A percentile compares a stretch with the other conserved stretches of the same genome.
Conservation (phyloP, 2,113 vertebrate genomes). For the Myiozetetes cayanensis region DNA sequence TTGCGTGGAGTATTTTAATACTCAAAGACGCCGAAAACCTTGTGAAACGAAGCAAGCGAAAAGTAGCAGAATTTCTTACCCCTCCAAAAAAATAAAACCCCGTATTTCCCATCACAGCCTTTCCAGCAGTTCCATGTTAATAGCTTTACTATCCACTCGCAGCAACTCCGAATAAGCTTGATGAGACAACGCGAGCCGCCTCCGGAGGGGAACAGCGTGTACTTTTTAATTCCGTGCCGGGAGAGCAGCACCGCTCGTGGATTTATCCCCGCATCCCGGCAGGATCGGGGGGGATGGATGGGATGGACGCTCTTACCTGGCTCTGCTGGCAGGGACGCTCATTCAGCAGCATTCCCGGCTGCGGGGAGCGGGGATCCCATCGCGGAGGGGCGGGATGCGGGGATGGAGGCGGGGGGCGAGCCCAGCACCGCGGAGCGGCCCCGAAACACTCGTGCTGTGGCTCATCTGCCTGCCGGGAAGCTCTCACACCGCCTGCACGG, state of each 20-base stretch:
- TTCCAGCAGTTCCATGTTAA: slow-evolving; percentile 73
- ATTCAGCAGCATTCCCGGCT: neutral
- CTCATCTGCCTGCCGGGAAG: neutral
- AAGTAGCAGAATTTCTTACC: neutral
- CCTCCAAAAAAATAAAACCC: neutral
- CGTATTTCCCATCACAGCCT: slow-evolving; percentile 32
- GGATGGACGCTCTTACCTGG: slow-evolving; percentile 56
- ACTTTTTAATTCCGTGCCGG: neutral
- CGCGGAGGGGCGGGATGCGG: neutral
- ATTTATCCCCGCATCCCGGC: no score
- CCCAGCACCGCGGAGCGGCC: neutral
- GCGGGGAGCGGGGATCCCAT: neutral
- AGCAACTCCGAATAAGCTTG: neutral
- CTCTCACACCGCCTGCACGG: neutral
- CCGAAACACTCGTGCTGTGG: neutral
- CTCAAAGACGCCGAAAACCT: neutral
- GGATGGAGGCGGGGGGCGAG: neutral
- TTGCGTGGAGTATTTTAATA: neutral
- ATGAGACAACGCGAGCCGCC: neutral
- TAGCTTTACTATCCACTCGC: slow-evolving; percentile 64
- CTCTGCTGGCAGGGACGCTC: slow-evolving; percentile 15
- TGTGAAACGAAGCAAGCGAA: neutral
- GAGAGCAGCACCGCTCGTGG: neutral
- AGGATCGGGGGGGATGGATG: neutral
- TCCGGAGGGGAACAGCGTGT: fast-evolving